These are phyloP conservation scores for Malthinus seriepunctatus DNA, from an alignment of 2,888 invertebrate species.

Conservation along the genomic window DNA sequence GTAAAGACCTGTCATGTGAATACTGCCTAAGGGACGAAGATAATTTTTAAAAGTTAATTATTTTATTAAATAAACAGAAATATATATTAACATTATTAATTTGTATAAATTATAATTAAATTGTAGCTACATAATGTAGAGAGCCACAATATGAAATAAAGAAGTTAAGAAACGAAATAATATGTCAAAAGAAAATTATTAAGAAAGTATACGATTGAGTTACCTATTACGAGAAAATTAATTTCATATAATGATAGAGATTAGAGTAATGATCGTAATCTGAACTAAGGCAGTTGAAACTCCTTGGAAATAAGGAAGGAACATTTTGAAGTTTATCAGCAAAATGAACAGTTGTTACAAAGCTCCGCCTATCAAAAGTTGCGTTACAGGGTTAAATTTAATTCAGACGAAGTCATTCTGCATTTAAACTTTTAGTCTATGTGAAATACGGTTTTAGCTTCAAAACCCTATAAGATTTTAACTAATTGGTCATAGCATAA, in stretches of 20 bases:
- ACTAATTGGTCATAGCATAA: conserved; percentile 46
- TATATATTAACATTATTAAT: too few species aligned
- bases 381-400: conserved; percentile 40
- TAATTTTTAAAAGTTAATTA: too few species aligned
- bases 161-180: not conserved
- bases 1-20: too few species aligned
- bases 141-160: too few species aligned
- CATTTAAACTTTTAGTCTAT: conserved; percentile 43
- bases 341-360: conserved; percentile 39
- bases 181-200: conserved; percentile 1
- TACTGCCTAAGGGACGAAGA: too few species aligned
- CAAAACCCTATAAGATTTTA: conserved; percentile 42
- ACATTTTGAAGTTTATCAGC: conserved; percentile 39
- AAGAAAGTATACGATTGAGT: conserved; percentile 15
- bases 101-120: too few species aligned
- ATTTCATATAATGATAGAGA: conserved; percentile 35
- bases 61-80: too few species aligned
- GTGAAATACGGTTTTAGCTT: conserved; percentile 41
- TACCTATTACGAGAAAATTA: conserved; percentile 34
- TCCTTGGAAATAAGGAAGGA: conserved; percentile 35
- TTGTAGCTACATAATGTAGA: too few species aligned
- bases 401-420: conserved; percentile 41
- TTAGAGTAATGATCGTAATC: conserved; percentile 44
- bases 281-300: conserved; percentile 32
- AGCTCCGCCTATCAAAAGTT: conserved; percentile 35